phyloP scores from a whole-genome alignment of 2,888 invertebrate genomes.

The Lepidocyrtinus sp. region DNA sequence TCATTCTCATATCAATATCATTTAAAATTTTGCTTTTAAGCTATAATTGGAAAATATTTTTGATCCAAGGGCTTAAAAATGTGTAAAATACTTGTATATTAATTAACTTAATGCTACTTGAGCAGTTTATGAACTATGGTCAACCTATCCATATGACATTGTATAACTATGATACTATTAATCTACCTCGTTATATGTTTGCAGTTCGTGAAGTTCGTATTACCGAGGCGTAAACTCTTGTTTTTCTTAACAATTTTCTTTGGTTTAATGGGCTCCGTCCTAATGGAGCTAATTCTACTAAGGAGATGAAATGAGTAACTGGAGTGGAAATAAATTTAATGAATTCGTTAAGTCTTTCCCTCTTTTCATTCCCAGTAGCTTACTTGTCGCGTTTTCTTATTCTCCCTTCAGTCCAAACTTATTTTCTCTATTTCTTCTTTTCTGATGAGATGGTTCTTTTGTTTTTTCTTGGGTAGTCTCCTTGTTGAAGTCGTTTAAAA shows the following conservation, averaged over 20 bases:
- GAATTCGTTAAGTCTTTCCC: constrained; percentile 62
- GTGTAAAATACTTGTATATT: not conserved
- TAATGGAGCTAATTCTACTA: constrained; percentile 64
- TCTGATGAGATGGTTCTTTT: constrained; percentile 48
- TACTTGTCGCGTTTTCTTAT: constrained; percentile 29
- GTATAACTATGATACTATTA: not conserved
- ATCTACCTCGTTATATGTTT: not conserved
- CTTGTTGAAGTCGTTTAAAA: constrained; percentile 58
- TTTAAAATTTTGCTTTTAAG: too few species aligned
- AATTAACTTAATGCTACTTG: not conserved
- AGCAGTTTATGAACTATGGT: constrained; percentile 12
- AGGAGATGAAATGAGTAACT: constrained; percentile 65
- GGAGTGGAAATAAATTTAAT: constrained; percentile 65
- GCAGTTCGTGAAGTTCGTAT: constrained; percentile 26
- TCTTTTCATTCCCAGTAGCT: constrained; percentile 48
- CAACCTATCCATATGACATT: not conserved
- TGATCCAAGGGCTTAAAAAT: too few species aligned
- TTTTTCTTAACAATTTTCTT: constrained; percentile 62
- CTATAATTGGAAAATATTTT: too few species aligned
- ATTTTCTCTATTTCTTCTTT: constrained; percentile 15
- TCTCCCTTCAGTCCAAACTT: constrained; percentile 27
- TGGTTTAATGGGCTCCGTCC: constrained; percentile 63
- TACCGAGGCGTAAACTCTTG: constrained; percentile 60
- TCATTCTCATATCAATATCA: too few species aligned
- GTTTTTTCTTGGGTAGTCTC: constrained; percentile 59